These are phyloP conservation scores for Melanitta fusca DNA, from an alignment of 2,797 vertebrate species.

Conservation along the genomic window DNA sequence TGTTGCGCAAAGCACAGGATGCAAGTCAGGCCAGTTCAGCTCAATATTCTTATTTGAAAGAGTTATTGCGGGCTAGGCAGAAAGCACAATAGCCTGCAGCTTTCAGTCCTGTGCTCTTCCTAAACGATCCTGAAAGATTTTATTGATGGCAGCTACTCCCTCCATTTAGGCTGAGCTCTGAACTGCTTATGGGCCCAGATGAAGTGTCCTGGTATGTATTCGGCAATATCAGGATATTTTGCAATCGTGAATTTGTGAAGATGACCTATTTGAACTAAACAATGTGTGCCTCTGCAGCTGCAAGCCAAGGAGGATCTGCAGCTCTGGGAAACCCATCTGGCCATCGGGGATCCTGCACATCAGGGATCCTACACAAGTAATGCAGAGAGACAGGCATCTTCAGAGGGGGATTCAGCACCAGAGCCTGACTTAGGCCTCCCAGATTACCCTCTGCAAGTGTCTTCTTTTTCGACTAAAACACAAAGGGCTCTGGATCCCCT, in stretches of 20 bases:
- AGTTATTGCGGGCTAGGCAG: neutral
- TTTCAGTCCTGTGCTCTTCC: slow-evolving; percentile 20
- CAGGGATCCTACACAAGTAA: neutral
- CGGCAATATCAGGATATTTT: neutral
- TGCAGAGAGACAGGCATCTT: neutral
- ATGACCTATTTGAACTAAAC: neutral
- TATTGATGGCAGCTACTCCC: neutral
- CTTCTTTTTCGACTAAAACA: neutral
- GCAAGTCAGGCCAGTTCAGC: slow-evolving; percentile 13
- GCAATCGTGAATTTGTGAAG: neutral
- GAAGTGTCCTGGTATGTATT: neutral
- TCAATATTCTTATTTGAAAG: slow-evolving; percentile 56
- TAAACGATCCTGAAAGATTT: slow-evolving; percentile 38
- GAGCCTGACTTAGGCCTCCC: neutral
- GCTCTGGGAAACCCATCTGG: neutral
- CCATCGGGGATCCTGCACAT: neutral
- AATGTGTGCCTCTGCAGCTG: neutral
- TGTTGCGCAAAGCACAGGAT: neutral
- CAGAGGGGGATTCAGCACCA: neutral
- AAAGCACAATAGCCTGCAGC: slow-evolving; percentile 34
- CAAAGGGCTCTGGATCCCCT: neutral
- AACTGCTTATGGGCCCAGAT: neutral
- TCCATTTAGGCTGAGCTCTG: slow-evolving; percentile 17
- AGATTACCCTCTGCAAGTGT: neutral
- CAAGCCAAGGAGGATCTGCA: neutral